Evolutionary conservation across 1,140 invertebrate species (phyloP).

Genomic region (Coenobita brevimanus): DNA sequence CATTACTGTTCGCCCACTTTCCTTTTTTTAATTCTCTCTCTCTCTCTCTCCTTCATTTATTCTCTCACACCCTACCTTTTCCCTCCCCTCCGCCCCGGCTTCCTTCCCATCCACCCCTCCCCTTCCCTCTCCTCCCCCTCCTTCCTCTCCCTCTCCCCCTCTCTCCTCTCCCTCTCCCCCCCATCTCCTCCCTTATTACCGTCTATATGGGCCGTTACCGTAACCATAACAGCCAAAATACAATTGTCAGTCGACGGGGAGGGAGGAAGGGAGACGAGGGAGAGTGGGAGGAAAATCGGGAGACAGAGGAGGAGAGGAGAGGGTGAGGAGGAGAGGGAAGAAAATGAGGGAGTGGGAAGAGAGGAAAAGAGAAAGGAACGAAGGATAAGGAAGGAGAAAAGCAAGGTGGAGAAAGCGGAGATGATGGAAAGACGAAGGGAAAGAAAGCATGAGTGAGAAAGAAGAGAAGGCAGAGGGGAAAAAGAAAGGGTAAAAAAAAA

Average conservation of each 20-base stretch:
- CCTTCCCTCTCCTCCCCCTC: neutral
- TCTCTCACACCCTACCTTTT: neutral
- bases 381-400: no score
- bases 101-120: neutral
- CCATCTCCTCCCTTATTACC: no score
- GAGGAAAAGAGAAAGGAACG: no score
- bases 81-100: neutral
- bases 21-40: neutral
- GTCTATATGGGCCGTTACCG: no score
- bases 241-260: neutral
- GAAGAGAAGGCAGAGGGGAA: neutral
- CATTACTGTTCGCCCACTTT: no score
- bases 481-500: neutral
- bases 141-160: neutral
- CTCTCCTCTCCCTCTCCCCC: no score
- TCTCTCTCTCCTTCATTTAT: neutral
- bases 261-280: neutral
- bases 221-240: no score
- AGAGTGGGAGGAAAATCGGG: no score
- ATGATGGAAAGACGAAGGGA: no score
- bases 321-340: neutral
- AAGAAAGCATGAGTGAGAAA: no score
- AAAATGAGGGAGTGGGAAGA: no score
- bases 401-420: no score
- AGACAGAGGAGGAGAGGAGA: neutral